These are phyloP conservation scores for Drosophila subquinaria DNA, from an alignment of 2,888 invertebrate species.

Conservation along the genomic window DNA sequence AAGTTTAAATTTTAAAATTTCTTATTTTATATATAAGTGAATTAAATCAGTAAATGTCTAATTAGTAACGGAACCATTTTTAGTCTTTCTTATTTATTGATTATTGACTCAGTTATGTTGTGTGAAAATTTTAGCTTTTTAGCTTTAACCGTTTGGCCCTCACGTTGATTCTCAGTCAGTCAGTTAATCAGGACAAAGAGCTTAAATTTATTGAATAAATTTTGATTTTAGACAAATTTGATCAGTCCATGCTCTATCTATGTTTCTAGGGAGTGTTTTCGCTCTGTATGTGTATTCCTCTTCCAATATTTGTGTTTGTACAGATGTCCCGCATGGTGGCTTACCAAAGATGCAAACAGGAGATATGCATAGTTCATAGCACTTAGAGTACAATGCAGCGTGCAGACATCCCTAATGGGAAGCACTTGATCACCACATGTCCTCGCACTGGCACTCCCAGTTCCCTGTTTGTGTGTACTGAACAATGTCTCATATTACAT, in stretches of 20 bases:
- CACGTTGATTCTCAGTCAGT: too few relatives aligned
- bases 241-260: background rate
- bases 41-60: too few relatives aligned
- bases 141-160: too few relatives aligned
- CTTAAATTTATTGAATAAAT: too few relatives aligned
- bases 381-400: constrained; percentile 20
- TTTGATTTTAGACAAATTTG: background rate
- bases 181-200: too few relatives aligned
- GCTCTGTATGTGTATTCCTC: background rate
- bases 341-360: background rate
- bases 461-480: background rate
- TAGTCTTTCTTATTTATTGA: too few relatives aligned
- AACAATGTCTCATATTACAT: constrained; percentile 37
- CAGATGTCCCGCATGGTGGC: constrained; percentile 43
- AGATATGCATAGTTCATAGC: constrained; percentile 19
- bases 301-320: constrained; percentile 34
- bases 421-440: constrained; percentile 41
- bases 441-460: constrained; percentile 23
- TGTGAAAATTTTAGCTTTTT: too few relatives aligned
- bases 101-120: too few relatives aligned
- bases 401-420: constrained; percentile 29
- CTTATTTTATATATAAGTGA: too few relatives aligned
- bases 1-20: too few relatives aligned
- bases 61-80: too few relatives aligned
- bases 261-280: background rate